Percentiles rank a stretch among this genome's conserved stretches.
Conservation (phyloP, 2,113 vertebrate genomes). For the Vombatus ursinus region DNA sequence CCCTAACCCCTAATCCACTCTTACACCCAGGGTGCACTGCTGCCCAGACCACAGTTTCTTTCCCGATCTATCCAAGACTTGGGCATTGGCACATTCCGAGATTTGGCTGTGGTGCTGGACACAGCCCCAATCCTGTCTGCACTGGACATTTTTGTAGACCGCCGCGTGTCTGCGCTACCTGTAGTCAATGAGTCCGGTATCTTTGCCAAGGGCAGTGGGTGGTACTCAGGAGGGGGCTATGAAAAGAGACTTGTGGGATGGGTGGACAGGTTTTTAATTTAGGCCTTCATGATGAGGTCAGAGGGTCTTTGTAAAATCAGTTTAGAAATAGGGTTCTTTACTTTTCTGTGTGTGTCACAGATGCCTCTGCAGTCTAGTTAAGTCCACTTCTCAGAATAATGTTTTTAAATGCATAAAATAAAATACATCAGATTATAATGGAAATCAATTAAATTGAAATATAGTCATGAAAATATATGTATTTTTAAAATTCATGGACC, state of each 20-base stretch:
- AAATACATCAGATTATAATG: background rate
- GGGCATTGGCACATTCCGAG: conserved; percentile 93
- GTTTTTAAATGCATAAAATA: background rate
- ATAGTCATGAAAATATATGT: background rate
- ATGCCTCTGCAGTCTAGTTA: background rate
- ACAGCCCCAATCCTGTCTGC: conserved; percentile 88
- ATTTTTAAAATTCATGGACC: background rate
- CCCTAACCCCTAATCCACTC: background rate
- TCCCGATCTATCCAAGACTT: conserved; percentile 89
- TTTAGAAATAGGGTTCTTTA: background rate
- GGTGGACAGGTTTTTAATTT: background rate
- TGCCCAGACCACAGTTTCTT: conserved; percentile 91
- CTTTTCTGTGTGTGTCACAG: background rate
- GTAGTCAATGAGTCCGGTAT: conserved; percentile 92
- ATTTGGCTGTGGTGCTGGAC: conserved; percentile 91
- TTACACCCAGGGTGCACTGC: conserved; percentile 82
- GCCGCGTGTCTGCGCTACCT: conserved; percentile 93
- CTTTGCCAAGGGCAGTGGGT: background rate
- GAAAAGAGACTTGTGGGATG: background rate
- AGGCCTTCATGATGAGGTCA: background rate
- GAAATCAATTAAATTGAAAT: background rate
- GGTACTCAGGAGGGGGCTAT: background rate
- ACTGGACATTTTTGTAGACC: conserved; percentile 93
- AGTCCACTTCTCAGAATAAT: background rate
- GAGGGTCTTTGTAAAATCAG: background rate